Evolutionary conservation across 1,140 invertebrate species (phyloP), one percentile per base, ranked within the genome.

Genomic region (Nephotettix cincticeps): DNA sequence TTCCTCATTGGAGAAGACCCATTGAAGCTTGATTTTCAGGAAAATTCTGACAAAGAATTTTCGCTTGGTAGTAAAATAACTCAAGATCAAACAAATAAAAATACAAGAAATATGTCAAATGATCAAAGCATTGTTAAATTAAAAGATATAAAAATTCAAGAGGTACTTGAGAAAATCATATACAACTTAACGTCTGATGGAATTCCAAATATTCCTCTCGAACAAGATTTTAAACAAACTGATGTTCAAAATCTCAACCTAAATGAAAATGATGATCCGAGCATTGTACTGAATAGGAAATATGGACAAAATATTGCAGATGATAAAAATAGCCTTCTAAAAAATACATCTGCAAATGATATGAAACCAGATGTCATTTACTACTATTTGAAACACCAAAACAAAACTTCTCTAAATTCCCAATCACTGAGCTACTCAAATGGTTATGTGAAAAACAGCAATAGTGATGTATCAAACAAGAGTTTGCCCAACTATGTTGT

Each of bases 401-500:
- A 51, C n/a, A 21, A 19, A 21, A 51, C 6, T 51, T 51, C 56
- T 27, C 23, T 23, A 3, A 61, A 61, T 61, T 27, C 23, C 28
- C 9, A 61, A 61, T 9, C 4, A 27, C 3, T 21, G 13, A 27
- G 56, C n/a, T 21, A 9, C 4, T 19, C 47, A 51, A 51, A 51
- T 51, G n/a, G 21, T n/a, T 51, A 51, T 51, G 14, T 51, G 21
- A 51, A 51, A 51, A 51, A 51, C 19, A n/a, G 47, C 3, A 51
- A 51, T n/a, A 51, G 47, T 21, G 21, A 61, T 6, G 32, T 14
- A 14, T 36, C 32, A 6, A 61, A 61, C 21, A 61, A 61, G 25
- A 27, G 23, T 29, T 61, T 25, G 23, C 23, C 61, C 29, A 67
- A 67, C 25, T 71, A 69, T 19, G 30, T 54, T n/a, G 45, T 72